Conservation (phyloP, 2,888 invertebrate genomes). For the Malachius bipustulatus region DNA sequence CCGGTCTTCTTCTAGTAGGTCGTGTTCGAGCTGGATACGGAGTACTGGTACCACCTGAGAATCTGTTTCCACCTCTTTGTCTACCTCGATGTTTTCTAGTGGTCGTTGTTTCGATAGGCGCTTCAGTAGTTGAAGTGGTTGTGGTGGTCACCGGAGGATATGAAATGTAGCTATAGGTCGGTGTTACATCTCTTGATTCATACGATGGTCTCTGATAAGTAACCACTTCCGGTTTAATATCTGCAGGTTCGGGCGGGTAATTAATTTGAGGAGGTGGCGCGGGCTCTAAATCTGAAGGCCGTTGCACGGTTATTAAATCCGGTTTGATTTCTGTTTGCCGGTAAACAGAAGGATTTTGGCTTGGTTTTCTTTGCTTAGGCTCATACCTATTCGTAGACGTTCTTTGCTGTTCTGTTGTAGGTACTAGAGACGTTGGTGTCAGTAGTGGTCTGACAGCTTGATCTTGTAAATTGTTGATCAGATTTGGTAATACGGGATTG, state of each 20-base stretch:
- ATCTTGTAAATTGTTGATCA: constrained; percentile 50
- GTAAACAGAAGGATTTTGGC: too few species aligned
- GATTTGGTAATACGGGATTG: constrained; percentile 46
- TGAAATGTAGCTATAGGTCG: too few species aligned
- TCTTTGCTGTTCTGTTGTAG: constrained; percentile 24
- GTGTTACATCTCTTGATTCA: too few species aligned
- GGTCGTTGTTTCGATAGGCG: constrained; percentile 31
- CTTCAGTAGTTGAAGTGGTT: constrained; percentile 27
- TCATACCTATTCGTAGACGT: constrained; percentile 11
- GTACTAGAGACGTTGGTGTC: constrained; percentile 29
- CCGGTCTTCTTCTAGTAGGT: not conserved
- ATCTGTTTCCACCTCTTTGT: constrained; percentile 35
- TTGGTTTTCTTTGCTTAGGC: too few species aligned
- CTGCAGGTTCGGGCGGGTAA: too few species aligned
- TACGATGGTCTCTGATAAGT: too few species aligned
- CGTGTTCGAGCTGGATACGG: constrained; percentile 5
- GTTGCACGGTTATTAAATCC: too few species aligned
- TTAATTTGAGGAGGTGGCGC: too few species aligned
- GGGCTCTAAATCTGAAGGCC: too few species aligned
- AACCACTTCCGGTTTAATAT: too few species aligned
- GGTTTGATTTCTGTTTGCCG: too few species aligned
- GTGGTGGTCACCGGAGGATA: too few species aligned
- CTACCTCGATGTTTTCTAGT: constrained; percentile 40
- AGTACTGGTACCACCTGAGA: constrained; percentile 13
- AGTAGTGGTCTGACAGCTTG: constrained; percentile 32